Percentiles rank a stretch among this genome's conserved stretches.
Evolutionary conservation across 2,113 vertebrate species (phyloP).

Genomic region (Upupa epops): DNA sequence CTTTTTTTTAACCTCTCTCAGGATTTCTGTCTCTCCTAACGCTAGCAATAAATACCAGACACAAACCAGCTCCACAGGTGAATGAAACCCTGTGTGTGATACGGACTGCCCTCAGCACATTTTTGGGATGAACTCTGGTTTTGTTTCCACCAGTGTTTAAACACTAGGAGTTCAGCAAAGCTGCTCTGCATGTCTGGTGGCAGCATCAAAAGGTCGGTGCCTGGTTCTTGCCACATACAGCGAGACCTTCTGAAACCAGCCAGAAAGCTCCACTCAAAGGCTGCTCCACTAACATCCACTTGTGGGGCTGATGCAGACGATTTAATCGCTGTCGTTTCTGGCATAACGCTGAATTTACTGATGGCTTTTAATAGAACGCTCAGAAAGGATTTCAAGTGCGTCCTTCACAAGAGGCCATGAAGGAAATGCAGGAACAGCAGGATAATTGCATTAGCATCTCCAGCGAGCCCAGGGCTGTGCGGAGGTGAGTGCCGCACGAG

Average conservation of each 20-base stretch:
- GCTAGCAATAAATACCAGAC: background rate
- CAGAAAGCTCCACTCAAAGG: background rate
- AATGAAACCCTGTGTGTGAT: background rate
- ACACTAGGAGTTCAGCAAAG: background rate
- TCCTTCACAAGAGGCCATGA: constrained; percentile 59
- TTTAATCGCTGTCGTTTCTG: constrained; percentile 20
- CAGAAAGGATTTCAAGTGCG: constrained; percentile 22
- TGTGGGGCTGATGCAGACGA: background rate
- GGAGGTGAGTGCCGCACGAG: background rate
- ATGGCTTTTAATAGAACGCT: constrained; percentile 54
- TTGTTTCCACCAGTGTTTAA: background rate
- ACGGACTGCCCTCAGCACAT: background rate
- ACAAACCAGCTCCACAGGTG: background rate
- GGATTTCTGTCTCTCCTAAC: constrained; percentile 7
- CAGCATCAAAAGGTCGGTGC: background rate
- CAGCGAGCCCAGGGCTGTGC: background rate
- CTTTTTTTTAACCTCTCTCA: background rate
- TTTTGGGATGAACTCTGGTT: background rate
- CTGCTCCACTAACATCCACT: background rate
- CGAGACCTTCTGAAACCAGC: background rate
- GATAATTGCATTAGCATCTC: constrained; percentile 59
- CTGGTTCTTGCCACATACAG: rapidly evolving
- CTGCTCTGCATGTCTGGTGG: background rate
- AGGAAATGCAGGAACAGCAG: constrained; percentile 27
- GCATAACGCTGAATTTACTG: background rate